A percentile compares a stretch with the other conserved stretches of the same genome.
Conservation (phyloP, 2,113 vertebrate species). For the Gallinago paraguaiae region DNA sequence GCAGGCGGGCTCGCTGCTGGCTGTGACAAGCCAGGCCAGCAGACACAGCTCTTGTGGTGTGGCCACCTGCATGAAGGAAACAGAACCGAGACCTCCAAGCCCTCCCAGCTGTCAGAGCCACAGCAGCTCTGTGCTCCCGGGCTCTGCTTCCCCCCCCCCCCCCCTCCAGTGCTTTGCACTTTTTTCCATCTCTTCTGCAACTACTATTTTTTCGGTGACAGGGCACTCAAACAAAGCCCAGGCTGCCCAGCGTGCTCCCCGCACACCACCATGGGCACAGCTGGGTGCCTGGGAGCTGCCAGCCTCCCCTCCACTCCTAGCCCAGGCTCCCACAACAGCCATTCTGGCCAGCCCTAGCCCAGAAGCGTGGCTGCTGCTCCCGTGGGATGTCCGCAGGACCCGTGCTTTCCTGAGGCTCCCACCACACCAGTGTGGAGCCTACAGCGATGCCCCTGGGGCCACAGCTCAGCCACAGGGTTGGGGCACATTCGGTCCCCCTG, state of each 20-base stretch:
- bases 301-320: not conserved
- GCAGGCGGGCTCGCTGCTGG: not conserved
- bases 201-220: not conserved
- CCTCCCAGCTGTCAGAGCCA: not conserved
- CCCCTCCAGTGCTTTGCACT: too few species aligned
- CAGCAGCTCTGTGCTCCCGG: rapidly evolving
- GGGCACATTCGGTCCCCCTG: rapidly evolving
- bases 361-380: not conserved
- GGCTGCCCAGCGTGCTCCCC: not conserved
- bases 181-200: not conserved
- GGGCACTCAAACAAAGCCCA: not conserved
- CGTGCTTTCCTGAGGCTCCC: rapidly evolving
- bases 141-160: not conserved
- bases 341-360: not conserved
- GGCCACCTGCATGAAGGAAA: not conserved
- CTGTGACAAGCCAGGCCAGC: not conserved
- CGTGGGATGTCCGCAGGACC: rapidly evolving
- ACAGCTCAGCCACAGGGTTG: rapidly evolving
- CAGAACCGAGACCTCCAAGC: rapidly evolving
- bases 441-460: rapidly evolving
- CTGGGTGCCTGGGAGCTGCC: not conserved
- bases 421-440: not conserved
- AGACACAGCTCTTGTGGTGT: not conserved
- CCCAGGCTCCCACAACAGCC: not conserved
- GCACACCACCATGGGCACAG: not conserved